Base-by-base conservation (phyloP, 35 echinoderm and acorn worm species). In the Patiria miniata region DNA sequence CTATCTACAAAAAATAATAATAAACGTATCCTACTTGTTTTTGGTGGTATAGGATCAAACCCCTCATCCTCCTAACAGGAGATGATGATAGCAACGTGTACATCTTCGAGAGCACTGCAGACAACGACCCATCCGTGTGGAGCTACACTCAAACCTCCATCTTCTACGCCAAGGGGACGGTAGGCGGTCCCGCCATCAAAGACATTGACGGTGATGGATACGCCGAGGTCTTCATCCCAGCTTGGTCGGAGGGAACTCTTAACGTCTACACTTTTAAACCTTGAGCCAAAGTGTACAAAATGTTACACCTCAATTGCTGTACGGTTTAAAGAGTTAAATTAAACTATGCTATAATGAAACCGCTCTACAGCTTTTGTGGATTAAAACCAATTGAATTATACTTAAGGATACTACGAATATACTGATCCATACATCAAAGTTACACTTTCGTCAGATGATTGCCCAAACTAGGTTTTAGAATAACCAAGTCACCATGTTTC, bases 21-120 rank as follows among this genome's bases (percentile, higher is more conserved):
- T 47, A 4, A 6, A 7, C 9, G 28, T 7, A 22, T 61, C 5
- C 18, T 22, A 22, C 34, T 36, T 36, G 0, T 69, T 36, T 69
- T 29, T 0, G 21, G 8, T 22, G 6, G 0, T 9, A 21, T 69
- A 69, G 61, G 12, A 81, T 83, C 12, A 89, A 92, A 52, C 90
- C 94, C 38, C 68, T 92, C 68, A 92, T 89, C 28, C 51, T 91
- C 26, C 87, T 97, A 57, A 90, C 87, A 29, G 95, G 95, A 8
- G 95, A 97, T 79, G 95, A 97, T 42, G 95, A 97, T 61, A 86
- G 79, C 34, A 90, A 90, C 12, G 87, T 85, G 5, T 97, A 97
- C 69, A 40, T 97, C 21, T 93, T 97, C 61, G 91, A 97, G 79
- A 85, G 87, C 22, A 57, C 84, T 8, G 47, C 33, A 12, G 95